Evolutionary conservation across 2,113 vertebrate genomes (phyloP), one percentile per base, ranked within the genome.

Genomic region (Macrotus californicus): DNA sequence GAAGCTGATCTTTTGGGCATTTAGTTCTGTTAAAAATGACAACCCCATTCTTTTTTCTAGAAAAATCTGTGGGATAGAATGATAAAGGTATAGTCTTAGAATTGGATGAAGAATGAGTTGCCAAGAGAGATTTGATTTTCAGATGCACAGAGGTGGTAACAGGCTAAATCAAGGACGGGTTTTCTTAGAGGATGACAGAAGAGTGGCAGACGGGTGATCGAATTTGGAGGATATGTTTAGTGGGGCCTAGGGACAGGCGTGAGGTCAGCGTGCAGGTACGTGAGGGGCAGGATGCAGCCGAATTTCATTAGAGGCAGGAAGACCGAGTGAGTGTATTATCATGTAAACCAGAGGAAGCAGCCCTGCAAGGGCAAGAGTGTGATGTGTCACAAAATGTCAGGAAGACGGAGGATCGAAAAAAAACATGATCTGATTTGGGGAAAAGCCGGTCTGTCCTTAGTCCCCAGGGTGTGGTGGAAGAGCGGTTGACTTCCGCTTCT

Each of bases 91-190:
- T 7, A 29, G 50, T 61, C 39, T 56, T 83, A 64, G 77, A 86
- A 91, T 31, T 81, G 48, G 76, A 46, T 96, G 95, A 97, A 75
- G 43, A 88, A 96, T 96, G 93, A 97, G 77, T 90, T 97, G 87
- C 93, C 92, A 93, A 83, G 87, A 94, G 48, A 95, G 73, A 96
- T 96, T 95, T 88, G 94, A 95, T 97, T 95, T 93, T 92, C 76
- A 59, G 41, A 70, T 70, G 85, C 87, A 75, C 76, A 92, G 61
- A 94, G 91, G 73, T 80, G 54, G 80, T 85, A 86, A 48, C 2
- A 75, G 61, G 54, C 54, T 80, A 69, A 81, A 46, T 87, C 87
- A 66, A 87, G 66, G 92, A 21, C 66, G 61, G 41, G 16, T 66
- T 93, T 85, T 76, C 54, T 86, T 15, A 48, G 73, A 52, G 26